Evolutionary conservation across 2,797 vertebrate genomes (phyloP).

Genomic region (Lophotriccus pileatus): DNA sequence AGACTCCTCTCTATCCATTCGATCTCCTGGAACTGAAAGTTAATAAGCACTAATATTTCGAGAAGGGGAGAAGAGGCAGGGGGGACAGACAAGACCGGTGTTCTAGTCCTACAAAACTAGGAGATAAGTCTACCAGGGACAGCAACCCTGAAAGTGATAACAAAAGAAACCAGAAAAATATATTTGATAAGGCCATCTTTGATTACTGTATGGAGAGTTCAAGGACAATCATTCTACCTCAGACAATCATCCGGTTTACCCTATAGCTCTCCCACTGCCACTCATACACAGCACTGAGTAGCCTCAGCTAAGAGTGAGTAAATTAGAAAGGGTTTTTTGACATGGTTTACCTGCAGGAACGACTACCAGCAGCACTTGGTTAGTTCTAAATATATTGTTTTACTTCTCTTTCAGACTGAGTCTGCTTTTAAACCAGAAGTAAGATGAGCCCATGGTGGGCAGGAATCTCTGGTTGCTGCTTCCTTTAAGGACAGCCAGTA

Average conservation of each 20-base stretch:
- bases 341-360: neutral
- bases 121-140: neutral
- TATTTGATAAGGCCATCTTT: neutral
- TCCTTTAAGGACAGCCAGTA: neutral
- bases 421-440: slow-evolving; percentile 1
- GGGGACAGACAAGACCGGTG: neutral
- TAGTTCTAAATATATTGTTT: neutral
- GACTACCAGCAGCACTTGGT: neutral
- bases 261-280: neutral
- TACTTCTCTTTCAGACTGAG: neutral
- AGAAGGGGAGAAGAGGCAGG: neutral
- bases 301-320: neutral
- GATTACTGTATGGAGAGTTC: neutral
- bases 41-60: neutral
- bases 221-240: neutral
- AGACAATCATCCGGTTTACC: neutral
- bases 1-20: neutral
- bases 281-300: neutral
- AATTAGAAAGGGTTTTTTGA: neutral
- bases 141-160: neutral
- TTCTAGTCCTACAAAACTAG: neutral
- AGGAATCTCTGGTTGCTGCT: neutral
- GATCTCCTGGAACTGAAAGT: neutral
- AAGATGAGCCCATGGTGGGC: neutral
- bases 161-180: neutral